phyloP scores from a whole-genome alignment of 2,888 invertebrate species.

The Biston betularia region DNA sequence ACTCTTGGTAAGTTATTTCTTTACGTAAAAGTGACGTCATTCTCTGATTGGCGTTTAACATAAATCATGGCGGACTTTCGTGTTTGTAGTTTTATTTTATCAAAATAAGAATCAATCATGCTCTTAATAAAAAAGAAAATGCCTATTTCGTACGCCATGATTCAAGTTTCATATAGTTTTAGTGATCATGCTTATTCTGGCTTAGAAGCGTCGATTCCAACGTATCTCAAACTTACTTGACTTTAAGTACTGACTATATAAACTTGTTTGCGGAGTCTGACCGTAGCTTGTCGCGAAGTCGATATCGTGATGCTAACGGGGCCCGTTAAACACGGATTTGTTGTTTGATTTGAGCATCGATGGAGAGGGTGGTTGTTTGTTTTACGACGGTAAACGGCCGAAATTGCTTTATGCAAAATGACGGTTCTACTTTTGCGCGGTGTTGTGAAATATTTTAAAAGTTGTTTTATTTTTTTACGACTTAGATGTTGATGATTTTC shows the following conservation, averaged over 20 bases:
- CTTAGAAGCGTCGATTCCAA: too few species aligned
- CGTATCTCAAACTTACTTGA: neutral
- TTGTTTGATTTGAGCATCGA: slow-evolving; percentile 37
- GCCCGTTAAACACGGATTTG: slow-evolving; percentile 36
- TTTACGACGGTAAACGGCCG: slow-evolving; percentile 26
- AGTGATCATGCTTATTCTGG: too few species aligned
- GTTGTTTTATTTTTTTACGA: slow-evolving; percentile 5
- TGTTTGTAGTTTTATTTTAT: too few species aligned
- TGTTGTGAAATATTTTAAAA: slow-evolving; percentile 19
- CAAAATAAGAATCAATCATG: too few species aligned
- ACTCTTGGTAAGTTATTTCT: too few species aligned
- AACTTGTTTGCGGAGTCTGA: slow-evolving; percentile 41
- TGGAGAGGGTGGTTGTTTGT: slow-evolving; percentile 18
- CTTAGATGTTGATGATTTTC: too few species aligned
- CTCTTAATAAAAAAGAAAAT: too few species aligned
- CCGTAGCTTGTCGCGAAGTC: slow-evolving; percentile 42
- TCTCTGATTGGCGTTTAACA: too few species aligned
- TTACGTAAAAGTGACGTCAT: too few species aligned
- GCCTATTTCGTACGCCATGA: too few species aligned
- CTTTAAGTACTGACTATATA: slow-evolving; percentile 19
- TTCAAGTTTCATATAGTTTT: too few species aligned
- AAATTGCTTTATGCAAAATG: slow-evolving; percentile 30
- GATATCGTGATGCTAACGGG: slow-evolving; percentile 34
- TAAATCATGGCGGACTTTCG: too few species aligned
- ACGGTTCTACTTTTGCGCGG: slow-evolving; percentile 17